Evolutionary conservation across 2,797 vertebrate genomes (phyloP), one percentile per base, ranked within the genome.

Genomic region (Dromococcyx pavoninus): DNA sequence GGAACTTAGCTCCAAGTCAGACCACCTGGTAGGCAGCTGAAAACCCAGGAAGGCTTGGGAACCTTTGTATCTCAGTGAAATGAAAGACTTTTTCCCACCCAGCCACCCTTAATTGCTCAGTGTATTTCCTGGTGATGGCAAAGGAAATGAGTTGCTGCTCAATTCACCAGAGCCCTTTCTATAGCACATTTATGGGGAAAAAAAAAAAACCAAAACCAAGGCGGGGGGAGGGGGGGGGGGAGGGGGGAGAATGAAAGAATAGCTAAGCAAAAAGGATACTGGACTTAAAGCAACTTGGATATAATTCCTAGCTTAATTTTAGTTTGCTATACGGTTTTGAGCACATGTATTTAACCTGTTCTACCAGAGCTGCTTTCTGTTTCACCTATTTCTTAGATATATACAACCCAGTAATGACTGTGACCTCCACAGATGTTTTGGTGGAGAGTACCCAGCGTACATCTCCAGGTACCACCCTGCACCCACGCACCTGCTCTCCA

Each of bases 1-100:
- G 87, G 30, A 46, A 84, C 74, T 72, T 11, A 67, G 71, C 71
- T 93, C 50, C 77, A 56, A 77, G 61, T 71, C 57, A 85, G 91
- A 93, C 94, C 95, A 97, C 89, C 91, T 90, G 88, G 86, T 80
- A 94, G 64, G 95, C 83, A 90, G 88, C 89, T 94, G 93, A 96
- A 96, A 93, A 95, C 91, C 83, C 93, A 94, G 92, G 91, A 93
- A 94, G 83, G 94, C 93, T 90, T 94, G 94, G 88, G 93, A 96
- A 95, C 86, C 77, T 95, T 82, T 96, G 83, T 75, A 85, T 93
- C 77, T 73, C 80, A 79, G 80, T 60, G 77, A 91, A 96, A 91
- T 90, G 80, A 96, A 94, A 96, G 95, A 79, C 23, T 7, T 79
- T 95, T 96, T 93, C 91, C 91, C 91, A 95, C 88, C 91, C 57